phyloP scores from a whole-genome alignment of 2,888 invertebrate genomes.

The Hermaeophaga mercurialis region DNA sequence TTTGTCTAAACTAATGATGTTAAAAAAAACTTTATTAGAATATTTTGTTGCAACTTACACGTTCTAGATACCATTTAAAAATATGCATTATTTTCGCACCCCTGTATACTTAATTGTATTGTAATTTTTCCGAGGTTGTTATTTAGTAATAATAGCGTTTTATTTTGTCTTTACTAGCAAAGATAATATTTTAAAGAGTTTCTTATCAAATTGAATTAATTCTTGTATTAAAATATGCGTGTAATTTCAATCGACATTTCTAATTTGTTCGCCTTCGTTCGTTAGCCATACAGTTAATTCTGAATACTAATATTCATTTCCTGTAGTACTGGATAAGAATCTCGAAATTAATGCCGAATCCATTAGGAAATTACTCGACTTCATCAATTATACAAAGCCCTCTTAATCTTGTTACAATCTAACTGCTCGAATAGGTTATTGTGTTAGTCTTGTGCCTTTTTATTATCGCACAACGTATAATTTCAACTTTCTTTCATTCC shows the following conservation, averaged over 20 bases:
- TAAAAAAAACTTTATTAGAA: no score
- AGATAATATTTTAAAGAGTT: no score
- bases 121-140: no score
- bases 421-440: slow-evolving; percentile 14
- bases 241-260: background rate
- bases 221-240: no score
- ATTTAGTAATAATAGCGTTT: no score
- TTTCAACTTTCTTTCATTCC: slow-evolving; percentile 1
- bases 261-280: background rate
- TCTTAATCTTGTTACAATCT: slow-evolving; percentile 16
- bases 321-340: slow-evolving; percentile 7
- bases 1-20: no score
- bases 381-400: slow-evolving; percentile 21
- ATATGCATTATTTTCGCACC: no score
- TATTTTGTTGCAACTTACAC: no score
- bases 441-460: slow-evolving; percentile 11
- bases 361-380: slow-evolving; percentile 21
- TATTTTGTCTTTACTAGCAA: no score
- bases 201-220: no score
- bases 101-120: no score
- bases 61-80: no score
- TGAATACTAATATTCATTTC: slow-evolving; percentile 6
- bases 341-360: slow-evolving; percentile 9
- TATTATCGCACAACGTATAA: slow-evolving; percentile 5
- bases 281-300: background rate